Base-by-base conservation (phyloP, 92 coral and sea anemone genomes). In the Phenganax stokvisi region DNA sequence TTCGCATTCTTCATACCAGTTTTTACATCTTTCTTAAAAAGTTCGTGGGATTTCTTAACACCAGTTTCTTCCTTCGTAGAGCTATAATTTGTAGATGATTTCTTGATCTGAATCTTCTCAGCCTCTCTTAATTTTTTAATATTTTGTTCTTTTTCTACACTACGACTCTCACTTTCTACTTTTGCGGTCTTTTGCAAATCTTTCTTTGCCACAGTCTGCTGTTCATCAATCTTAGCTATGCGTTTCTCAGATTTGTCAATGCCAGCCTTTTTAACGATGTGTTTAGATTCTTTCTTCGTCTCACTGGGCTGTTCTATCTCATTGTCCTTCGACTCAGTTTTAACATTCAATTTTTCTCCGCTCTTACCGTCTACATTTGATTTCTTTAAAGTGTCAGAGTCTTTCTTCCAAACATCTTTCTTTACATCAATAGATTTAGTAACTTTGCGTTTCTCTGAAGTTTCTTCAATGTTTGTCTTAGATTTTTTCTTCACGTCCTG, bases 401-500 rank as follows among this genome's bases (percentile, higher is more conserved):
- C 70, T 64, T 64, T 64, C 37, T 30, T 17, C 37, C 0, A 20
- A 9, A 44, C 37, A 64, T 37, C 47, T 37, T 10, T 25, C 47
- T 64, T 64, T 17, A 64, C 30, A 16, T 61, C 67, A 61, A 7
- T 61, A 8, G 67, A 61, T 61, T 61, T 8, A 17, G 27, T 8
- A 61, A 28, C 27, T 12, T 61, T 61, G 51, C 20, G 58, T 53
- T 56, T 73, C 60, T 53, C 62, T 53, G 77, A 15, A 11, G n/a
- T 20, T 59, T 29, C 9, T 0, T 53, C 58, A 73, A 29, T 56
- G 47, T 52, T 61, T 8, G 13, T 53, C 65, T 65, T 79, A 8
- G 74, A 51, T 79, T 73, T 17, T 64, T 79, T 79, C 65, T 64
- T 79, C 31, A 59, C 10, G 8, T n/a, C 74, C 11, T 15, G 56